A percentile compares a stretch with the other conserved stretches of the same genome.
These are phyloP conservation scores for Menidia beryllina DNA, from an alignment of 2,113 vertebrate genomes.

Conservation along the genomic window DNA sequence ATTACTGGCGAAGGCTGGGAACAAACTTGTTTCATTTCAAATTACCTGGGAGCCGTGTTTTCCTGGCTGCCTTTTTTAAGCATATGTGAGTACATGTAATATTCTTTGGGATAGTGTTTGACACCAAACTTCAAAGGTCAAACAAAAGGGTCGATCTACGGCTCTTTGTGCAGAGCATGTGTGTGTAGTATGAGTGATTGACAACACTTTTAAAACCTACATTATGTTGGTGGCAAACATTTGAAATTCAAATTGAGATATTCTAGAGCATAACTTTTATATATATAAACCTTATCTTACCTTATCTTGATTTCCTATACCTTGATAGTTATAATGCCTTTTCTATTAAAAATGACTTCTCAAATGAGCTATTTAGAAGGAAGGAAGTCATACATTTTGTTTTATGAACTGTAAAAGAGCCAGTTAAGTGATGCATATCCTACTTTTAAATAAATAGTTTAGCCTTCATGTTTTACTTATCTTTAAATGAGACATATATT, in stretches of 20 bases:
- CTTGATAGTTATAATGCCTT: too few species aligned
- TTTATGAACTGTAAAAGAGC: not conserved
- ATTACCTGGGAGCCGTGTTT: slow-evolving; percentile 51
- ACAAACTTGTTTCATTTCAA: slow-evolving; percentile 81
- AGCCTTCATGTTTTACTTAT: too few species aligned
- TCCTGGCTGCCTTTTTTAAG: slow-evolving; percentile 25
- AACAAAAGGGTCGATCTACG: slow-evolving; percentile 32
- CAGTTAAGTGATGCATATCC: too few species aligned
- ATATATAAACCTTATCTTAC: too few species aligned
- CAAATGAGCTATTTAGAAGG: too few species aligned
- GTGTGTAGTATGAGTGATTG: slow-evolving; percentile 15
- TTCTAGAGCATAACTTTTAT: too few species aligned
- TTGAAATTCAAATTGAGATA: too few species aligned
- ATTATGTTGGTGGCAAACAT: slow-evolving; percentile 37
- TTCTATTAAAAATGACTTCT: too few species aligned
- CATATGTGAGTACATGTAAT: slow-evolving; percentile 24
- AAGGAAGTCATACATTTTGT: not conserved
- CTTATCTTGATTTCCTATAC: too few species aligned
- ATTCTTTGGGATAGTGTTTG: slow-evolving; percentile 5
- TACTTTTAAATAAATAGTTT: too few species aligned
- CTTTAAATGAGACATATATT: too few species aligned
- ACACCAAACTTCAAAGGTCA: slow-evolving; percentile 6
- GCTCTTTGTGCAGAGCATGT: slow-evolving; percentile 5
- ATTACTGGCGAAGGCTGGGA: slow-evolving; percentile 65
- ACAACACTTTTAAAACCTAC: slow-evolving; percentile 44